A percentile compares a stretch with the other conserved stretches of the same genome.
Evolutionary conservation across 2,888 invertebrate genomes (phyloP).

Genomic region (Listrodromus nycthemerus): DNA sequence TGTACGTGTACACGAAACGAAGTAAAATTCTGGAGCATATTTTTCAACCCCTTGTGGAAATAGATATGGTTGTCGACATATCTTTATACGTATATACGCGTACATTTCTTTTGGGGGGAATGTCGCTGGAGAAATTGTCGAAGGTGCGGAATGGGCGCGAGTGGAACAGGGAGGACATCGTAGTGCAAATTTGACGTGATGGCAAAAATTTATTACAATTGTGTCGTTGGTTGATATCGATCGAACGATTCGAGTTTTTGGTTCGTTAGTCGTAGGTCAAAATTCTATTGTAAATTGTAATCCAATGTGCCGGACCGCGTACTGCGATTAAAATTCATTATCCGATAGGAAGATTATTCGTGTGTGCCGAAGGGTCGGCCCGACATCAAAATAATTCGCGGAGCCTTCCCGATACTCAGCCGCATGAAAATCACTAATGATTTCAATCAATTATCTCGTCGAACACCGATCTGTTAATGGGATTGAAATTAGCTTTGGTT

Average conservation of each 20-base stretch:
- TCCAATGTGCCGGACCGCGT: not conserved
- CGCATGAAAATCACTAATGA: not conserved
- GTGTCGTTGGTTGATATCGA: not conserved
- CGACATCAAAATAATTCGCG: not conserved
- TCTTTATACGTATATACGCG: not conserved
- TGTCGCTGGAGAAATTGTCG: not conserved
- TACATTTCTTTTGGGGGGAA: not conserved
- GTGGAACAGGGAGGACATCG: not conserved
- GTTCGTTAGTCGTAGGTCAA: not conserved
- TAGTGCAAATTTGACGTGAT: not conserved
- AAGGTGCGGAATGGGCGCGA: not conserved
- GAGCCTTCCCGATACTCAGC: not conserved
- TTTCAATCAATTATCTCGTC: not conserved
- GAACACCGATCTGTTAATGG: not conserved
- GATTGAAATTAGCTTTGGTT: not conserved
- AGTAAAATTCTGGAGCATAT: constrained; percentile 45
- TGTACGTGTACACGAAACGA: constrained; percentile 32
- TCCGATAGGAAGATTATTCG: not conserved
- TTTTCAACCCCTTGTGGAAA: constrained; percentile 26
- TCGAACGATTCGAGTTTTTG: not conserved
- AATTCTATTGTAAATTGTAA: not conserved
- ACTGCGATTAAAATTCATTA: not conserved
- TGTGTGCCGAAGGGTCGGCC: not conserved
- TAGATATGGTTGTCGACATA: not conserved
- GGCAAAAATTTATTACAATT: not conserved